Evolutionary conservation across 2,888 invertebrate genomes (phyloP).

Genomic region (Fragum sueziense): DNA sequence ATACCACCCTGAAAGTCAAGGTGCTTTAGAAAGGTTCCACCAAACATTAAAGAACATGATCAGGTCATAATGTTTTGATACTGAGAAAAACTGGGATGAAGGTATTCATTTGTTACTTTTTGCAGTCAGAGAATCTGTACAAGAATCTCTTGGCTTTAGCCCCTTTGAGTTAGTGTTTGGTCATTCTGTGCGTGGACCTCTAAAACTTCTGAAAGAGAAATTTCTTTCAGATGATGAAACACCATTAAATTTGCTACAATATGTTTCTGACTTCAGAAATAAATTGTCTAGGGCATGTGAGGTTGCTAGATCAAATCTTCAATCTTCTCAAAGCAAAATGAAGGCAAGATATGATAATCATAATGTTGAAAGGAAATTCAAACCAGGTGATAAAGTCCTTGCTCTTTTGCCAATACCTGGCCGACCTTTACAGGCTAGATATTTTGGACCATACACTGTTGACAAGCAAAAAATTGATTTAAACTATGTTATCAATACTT

Average conservation of each 20-base stretch:
- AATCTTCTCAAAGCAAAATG: slow-evolving; percentile 42
- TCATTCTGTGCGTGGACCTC: slow-evolving; percentile 28
- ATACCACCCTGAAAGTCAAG: slow-evolving; percentile 52
- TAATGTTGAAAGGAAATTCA: no score
- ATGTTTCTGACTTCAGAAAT: slow-evolving; percentile 41
- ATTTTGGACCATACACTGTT: no score
- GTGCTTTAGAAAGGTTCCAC: slow-evolving; percentile 54
- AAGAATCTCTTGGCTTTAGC: slow-evolving; percentile 41
- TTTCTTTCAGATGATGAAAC: slow-evolving; percentile 31
- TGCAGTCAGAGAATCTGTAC: slow-evolving; percentile 50
- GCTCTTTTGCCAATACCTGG: no score
- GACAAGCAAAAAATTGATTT: no score
- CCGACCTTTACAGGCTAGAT: no score
- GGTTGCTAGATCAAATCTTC: slow-evolving; percentile 46
- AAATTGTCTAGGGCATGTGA: slow-evolving; percentile 33
- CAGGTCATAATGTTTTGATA: slow-evolving; percentile 43
- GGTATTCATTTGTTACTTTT: slow-evolving; percentile 44
- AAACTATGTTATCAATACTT: no score
- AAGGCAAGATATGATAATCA: no score
- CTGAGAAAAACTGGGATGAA: slow-evolving; percentile 45
- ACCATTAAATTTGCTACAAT: slow-evolving; percentile 32
- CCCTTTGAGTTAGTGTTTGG: slow-evolving; percentile 48
- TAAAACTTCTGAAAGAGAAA: slow-evolving; percentile 39
- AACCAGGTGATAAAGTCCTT: no score
- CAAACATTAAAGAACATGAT: slow-evolving; percentile 50